Evolutionary conservation across 1,140 invertebrate species (phyloP), one percentile per base, ranked within the genome.

Genomic region (Drosophila parvula): DNA sequence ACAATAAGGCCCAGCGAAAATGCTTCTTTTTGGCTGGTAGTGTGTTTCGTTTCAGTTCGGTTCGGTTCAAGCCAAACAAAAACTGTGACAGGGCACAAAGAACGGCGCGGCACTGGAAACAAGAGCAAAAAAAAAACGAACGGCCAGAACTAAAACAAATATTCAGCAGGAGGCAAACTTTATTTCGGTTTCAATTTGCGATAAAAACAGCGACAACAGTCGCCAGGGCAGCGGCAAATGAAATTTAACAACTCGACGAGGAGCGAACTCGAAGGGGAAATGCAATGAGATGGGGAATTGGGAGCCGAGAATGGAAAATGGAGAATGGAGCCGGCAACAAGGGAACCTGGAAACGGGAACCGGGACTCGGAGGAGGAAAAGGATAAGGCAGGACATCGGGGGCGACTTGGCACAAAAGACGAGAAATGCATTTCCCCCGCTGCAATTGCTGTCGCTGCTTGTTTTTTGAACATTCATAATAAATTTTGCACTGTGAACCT

Each of bases 381-480:
- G 61, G 28, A 64, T 64, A 34, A 27, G 56, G 56, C 61, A 48
- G 43, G 56, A 44, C 63, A 40, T 56, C 28, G 62, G 62, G 64
- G 44, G 57, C 51, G 74, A 86, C 68, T 71, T 70, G 69, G 82
- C 74, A 76, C 75, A 81, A 75, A 79, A 75, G 74, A 59, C 60
- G 57, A 60, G 74, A 74, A 79, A 79, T 85, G 82, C 79, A 85
- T 79, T 85, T 77, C 73, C 73, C 74, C 18, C 48, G 71, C 32
- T 75, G 60, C 73, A 75, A 64, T 75, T 81, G 78, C 78, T 74
- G 81, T 78, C 58, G 64, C 57, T 74, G 74, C 74, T 84, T 84
- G 81, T 85, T 81, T 86, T 85, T 85, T 78, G 56, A 88, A 82
- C 82, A 88, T 85, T 85, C 83, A 85, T 88, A 85, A 85, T 85